Percentiles rank a stretch among this genome's conserved stretches.
phyloP scores from a whole-genome alignment of 2,797 vertebrate genomes.

The Buceros bicornis region DNA sequence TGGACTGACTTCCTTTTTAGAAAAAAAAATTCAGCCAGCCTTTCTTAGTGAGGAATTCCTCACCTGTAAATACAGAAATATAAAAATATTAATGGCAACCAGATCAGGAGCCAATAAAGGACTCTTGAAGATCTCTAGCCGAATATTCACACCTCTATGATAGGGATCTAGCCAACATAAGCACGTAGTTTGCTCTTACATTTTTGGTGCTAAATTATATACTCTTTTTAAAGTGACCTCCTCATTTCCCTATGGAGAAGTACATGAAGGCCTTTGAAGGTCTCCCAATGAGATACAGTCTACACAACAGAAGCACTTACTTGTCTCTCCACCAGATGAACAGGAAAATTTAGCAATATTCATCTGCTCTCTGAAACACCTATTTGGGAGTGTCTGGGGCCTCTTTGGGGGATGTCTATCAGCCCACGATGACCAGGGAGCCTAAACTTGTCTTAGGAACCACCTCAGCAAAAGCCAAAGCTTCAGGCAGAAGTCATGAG shows the following conservation, averaged over 20 bases:
- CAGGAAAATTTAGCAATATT: not conserved
- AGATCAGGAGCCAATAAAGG: conserved; percentile 8
- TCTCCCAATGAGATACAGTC: not conserved
- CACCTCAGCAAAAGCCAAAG: not conserved
- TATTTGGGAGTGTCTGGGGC: not conserved
- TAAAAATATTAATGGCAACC: not conserved
- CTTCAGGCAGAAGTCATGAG: not conserved
- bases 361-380: not conserved
- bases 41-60: not conserved
- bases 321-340: not conserved
- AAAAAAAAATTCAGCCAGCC: not conserved
- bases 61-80: not conserved
- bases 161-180: not conserved
- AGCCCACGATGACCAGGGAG: not conserved
- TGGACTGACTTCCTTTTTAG: not conserved
- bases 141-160: not conserved
- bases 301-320: not conserved
- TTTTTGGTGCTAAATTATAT: conserved; percentile 37
- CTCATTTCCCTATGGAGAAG: not conserved
- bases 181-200: not conserved
- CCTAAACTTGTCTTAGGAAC: not conserved
- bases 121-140: not conserved
- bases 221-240: conserved; percentile 14
- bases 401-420: not conserved
- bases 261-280: not conserved